These are phyloP conservation scores for Mesorhabditis sp. DNA, from an alignment of 2,888 invertebrate genomes.

Conservation along the genomic window DNA sequence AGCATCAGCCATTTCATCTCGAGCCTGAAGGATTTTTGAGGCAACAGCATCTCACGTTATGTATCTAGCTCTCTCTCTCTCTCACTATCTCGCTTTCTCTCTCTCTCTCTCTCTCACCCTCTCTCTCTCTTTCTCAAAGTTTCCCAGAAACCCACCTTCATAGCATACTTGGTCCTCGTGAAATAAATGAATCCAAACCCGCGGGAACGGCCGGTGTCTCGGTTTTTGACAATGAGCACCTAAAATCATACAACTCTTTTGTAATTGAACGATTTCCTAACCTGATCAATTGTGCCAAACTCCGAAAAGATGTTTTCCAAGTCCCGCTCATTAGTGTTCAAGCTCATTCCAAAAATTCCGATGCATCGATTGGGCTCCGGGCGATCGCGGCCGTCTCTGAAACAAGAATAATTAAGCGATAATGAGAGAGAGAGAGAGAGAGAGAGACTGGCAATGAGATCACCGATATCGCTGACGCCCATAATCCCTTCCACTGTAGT, in stretches of 20 bases:
- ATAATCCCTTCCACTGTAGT: not conserved
- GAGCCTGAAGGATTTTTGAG: constrained; percentile 24
- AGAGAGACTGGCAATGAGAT: not conserved
- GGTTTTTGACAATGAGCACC: constrained; percentile 18
- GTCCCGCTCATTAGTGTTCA: constrained; percentile 85
- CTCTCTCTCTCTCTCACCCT: no score
- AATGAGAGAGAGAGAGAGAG: not conserved
- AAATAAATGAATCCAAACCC: constrained; percentile 50
- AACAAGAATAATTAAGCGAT: not conserved
- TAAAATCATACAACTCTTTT: not conserved
- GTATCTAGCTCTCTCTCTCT: not conserved
- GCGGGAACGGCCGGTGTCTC: constrained; percentile 36
- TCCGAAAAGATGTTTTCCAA: constrained; percentile 85
- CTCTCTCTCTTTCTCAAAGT: not conserved
- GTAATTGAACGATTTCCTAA: constrained; percentile 54
- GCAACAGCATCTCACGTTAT: not conserved
- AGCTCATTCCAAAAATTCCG: constrained; percentile 90
- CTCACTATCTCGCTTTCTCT: not conserved
- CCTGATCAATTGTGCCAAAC: constrained; percentile 84
- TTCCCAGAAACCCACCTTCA: constrained; percentile 10
- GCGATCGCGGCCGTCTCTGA: constrained; percentile 5
- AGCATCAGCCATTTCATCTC: constrained; percentile 23
- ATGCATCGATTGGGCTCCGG: constrained; percentile 70
- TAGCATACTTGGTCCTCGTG: constrained; percentile 24
- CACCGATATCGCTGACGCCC: not conserved